Conservation (phyloP, 2,888 invertebrate genomes). For the Blastobasis adustella region DNA sequence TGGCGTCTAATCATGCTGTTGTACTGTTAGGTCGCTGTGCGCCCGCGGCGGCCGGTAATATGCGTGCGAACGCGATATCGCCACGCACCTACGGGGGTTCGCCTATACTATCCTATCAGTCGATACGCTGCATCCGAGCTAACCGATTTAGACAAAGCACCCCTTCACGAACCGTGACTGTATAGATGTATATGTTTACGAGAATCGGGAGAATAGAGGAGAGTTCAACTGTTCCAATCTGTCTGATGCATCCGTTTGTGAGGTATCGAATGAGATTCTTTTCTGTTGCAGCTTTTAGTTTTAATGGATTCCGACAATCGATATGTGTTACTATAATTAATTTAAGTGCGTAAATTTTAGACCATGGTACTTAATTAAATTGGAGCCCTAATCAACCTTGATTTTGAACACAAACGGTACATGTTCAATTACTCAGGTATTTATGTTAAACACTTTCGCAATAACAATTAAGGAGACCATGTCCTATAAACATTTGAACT, state of each 20-base stretch:
- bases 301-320: too few species aligned
- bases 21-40: conserved; percentile 61
- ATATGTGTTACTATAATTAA: too few species aligned
- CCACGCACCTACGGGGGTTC: conserved; percentile 38
- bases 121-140: conserved; percentile 22
- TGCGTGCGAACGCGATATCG: conserved; percentile 71
- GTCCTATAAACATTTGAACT: conserved; percentile 3
- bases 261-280: too few species aligned
- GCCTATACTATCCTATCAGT: conserved; percentile 29
- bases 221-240: too few species aligned
- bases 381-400: too few species aligned
- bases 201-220: too few species aligned
- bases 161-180: conserved; percentile 4
- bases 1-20: conserved; percentile 69
- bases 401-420: too few species aligned
- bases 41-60: conserved; percentile 52
- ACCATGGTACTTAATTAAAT: too few species aligned
- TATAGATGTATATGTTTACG: too few species aligned
- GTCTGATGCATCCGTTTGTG: too few species aligned
- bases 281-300: too few species aligned
- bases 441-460: not conserved
- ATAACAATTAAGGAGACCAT: conserved; percentile 6
- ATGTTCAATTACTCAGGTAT: not conserved
- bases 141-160: conserved; percentile 8
- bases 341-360: too few species aligned